These are phyloP conservation scores for Phasia obesa DNA, from an alignment of 2,888 invertebrate genomes.

Conservation along the genomic window DNA sequence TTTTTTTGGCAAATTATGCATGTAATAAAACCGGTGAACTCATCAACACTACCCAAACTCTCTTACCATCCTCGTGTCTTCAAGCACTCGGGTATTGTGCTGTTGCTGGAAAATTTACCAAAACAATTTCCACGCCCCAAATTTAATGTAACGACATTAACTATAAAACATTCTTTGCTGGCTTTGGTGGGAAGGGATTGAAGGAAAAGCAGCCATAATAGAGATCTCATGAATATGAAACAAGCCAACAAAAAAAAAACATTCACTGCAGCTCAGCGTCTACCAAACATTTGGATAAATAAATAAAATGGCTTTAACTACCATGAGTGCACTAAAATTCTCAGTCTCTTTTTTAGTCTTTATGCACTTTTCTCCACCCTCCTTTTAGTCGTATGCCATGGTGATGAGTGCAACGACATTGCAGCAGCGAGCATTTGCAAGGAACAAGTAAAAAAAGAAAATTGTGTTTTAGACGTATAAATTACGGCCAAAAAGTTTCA, in stretches of 20 bases:
- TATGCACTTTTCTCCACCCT: not conserved
- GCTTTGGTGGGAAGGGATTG: slow-evolving; percentile 12
- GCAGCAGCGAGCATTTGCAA: slow-evolving; percentile 48
- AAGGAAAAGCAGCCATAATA: slow-evolving; percentile 7
- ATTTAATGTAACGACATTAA: slow-evolving; percentile 80
- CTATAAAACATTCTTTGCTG: slow-evolving; percentile 76
- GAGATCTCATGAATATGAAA: slow-evolving; percentile 66
- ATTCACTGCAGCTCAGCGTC: slow-evolving; percentile 2
- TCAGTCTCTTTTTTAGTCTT: not conserved
- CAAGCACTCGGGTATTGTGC: not conserved
- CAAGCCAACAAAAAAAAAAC: slow-evolving; percentile 26
- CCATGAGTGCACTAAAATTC: not conserved
- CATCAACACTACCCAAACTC: slow-evolving; percentile 57
- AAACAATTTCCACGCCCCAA: slow-evolving; percentile 71
- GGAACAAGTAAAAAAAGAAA: slow-evolving; percentile 3
- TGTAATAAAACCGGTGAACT: slow-evolving; percentile 80
- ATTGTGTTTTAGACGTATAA: slow-evolving; percentile 47
- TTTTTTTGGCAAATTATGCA: slow-evolving; percentile 78
- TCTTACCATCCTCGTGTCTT: not conserved
- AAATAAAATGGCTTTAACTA: slow-evolving; percentile 76
- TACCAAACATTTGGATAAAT: slow-evolving; percentile 72
- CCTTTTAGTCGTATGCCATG: slow-evolving; percentile 29
- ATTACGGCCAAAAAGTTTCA: slow-evolving; percentile 56
- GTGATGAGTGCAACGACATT: slow-evolving; percentile 82
- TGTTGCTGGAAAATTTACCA: slow-evolving; percentile 64